Evolutionary conservation across 2,888 invertebrate species (phyloP), one percentile per base, ranked within the genome.

Genomic region (Epiperipatus broadwayi): DNA sequence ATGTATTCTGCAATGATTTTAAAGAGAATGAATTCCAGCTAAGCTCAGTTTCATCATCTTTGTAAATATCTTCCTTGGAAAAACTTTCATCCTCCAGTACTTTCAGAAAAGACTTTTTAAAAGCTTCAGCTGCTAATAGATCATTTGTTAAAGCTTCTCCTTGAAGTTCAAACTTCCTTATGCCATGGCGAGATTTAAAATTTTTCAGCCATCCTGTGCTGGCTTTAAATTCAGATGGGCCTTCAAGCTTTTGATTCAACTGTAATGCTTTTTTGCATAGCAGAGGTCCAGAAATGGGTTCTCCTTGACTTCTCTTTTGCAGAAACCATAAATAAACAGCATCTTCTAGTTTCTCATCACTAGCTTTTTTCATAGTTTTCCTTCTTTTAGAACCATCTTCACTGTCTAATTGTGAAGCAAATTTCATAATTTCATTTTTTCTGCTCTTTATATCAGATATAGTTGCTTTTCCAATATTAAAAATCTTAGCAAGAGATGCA

Each of bases 131-230:
- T 21, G 38, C 32, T n/a, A 21, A 2, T 5, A n/a, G 21, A 31
- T 37, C 41, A n/a, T 19, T 8, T 2, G 10, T 16, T 18, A 30
- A 19, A 7, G 14, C 8, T 18, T 42, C 41, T 5, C 25, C 31
- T 3, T 39, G 20, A 5, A 39, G 15, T 21, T 5, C 19, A n/a
- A n/a, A 37, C 16, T 39, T 20, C n/a, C 39, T 20, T 12, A 39
- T 39, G 21, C 22, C 45, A 27, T 45, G 45, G 4, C 45, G 35
- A 10, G 33, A 25, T 33, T 42, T 42, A 33, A 44, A 45, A 21
- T 41, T 40, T 28, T 40, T 42, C 22, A 45, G 37, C 45, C 45
- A 45, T n/a, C 45, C 45, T 3, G 32, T n/a, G 22, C 43, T 45
- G 2, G 45, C 45, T 36, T 44, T 44, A 29, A 45, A 45, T n/a